Percentiles rank a stretch among this genome's conserved stretches.
phyloP scores from a whole-genome alignment of 2,797 vertebrate genomes.

The Xiphophorus birchmanni region DNA sequence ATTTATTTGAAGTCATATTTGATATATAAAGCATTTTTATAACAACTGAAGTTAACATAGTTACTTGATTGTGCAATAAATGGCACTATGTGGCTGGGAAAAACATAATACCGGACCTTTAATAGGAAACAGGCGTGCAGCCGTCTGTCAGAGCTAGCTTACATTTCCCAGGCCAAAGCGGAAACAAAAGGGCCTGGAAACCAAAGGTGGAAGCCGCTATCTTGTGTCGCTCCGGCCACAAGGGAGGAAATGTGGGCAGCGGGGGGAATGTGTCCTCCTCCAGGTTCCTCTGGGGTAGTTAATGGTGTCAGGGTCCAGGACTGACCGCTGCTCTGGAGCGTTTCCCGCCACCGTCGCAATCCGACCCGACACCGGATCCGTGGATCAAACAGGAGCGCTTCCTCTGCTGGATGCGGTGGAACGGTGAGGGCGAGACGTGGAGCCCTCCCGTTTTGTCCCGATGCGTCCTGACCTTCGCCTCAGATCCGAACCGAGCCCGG shows the following conservation, averaged over 20 bases:
- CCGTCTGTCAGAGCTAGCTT: conserved; percentile 72
- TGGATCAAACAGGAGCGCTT: conserved; percentile 69
- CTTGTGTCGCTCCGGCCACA: conserved; percentile 69
- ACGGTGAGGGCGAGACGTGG: conserved; percentile 50
- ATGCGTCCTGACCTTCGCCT: conserved; percentile 50
- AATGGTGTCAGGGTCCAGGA: conserved; percentile 69
- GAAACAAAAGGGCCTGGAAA: conserved; percentile 73
- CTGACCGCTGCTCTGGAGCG: conserved; percentile 70
- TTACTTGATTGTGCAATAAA: too few relatives aligned
- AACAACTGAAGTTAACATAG: too few relatives aligned
- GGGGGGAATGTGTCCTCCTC: conserved; percentile 72
- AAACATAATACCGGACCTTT: conserved; percentile 12
- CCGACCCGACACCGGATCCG: conserved; percentile 56
- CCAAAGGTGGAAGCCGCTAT: conserved; percentile 73
- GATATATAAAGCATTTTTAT: too few relatives aligned
- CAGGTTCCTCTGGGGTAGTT: conserved; percentile 69
- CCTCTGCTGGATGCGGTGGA: conserved; percentile 53
- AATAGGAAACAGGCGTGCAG: conserved; percentile 75
- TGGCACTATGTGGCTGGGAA: too few relatives aligned
- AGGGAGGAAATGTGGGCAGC: conserved; percentile 75
- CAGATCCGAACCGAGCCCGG: conserved; percentile 26
- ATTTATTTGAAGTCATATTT: too few relatives aligned
- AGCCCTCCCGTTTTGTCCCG: conserved; percentile 29
- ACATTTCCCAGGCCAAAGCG: conserved; percentile 82
- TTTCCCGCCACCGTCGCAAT: conserved; percentile 52